Percentiles rank a stretch among this genome's conserved stretches.
These are phyloP conservation scores for Macquaria australasica DNA, from an alignment of 2,113 vertebrate genomes.

Conservation along the genomic window DNA sequence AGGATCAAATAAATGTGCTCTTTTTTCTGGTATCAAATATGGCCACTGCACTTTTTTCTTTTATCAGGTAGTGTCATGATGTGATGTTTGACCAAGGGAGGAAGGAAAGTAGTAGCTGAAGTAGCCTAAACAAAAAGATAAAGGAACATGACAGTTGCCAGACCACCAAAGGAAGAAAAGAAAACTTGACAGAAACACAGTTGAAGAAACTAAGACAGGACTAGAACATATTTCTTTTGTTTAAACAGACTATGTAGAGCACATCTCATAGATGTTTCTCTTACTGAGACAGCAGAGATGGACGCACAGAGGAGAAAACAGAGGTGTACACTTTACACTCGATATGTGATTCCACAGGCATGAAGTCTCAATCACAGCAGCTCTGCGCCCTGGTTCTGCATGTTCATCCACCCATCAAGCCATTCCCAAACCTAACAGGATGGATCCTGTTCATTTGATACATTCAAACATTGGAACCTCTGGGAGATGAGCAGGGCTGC, in stretches of 20 bases:
- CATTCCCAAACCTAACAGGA: constrained; percentile 30
- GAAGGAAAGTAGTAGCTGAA: constrained; percentile 12
- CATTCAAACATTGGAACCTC: constrained; percentile 36
- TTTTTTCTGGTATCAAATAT: background rate
- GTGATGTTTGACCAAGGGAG: constrained; percentile 4
- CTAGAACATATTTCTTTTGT: constrained; percentile 21
- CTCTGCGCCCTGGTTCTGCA: background rate
- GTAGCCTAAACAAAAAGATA: constrained; percentile 34
- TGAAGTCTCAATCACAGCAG: constrained; percentile 50
- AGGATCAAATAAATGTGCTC: background rate
- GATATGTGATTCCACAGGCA: constrained; percentile 20
- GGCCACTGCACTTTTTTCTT: background rate
- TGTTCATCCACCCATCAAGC: constrained; percentile 55
- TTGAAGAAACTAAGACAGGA: background rate
- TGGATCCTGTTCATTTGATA: constrained; percentile 30
- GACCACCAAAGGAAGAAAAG: background rate
- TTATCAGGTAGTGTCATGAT: constrained; percentile 23
- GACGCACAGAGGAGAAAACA: background rate
- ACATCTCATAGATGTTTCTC: background rate
- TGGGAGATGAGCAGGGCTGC: constrained; percentile 40
- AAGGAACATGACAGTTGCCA: constrained; percentile 8
- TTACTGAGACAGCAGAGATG: background rate
- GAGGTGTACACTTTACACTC: background rate
- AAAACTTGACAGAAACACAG: background rate
- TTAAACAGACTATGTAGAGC: background rate